Evolutionary conservation across 2,113 vertebrate genomes (phyloP).

Genomic region (Hippopotamus amphibius): DNA sequence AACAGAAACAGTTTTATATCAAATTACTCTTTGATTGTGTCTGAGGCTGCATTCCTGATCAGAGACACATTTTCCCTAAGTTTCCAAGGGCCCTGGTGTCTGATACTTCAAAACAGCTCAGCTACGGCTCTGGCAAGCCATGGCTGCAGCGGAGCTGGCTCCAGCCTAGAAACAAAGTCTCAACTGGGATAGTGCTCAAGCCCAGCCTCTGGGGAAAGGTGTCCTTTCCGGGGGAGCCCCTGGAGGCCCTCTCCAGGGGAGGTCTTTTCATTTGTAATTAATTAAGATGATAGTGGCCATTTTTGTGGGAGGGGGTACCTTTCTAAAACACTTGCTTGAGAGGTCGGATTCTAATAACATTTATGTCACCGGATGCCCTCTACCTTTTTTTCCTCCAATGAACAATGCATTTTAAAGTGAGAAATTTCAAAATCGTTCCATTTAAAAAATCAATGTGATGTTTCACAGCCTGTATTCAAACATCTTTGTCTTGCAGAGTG

Average conservation of each 20-base stretch:
- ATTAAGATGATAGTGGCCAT: background rate
- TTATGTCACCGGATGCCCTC: background rate
- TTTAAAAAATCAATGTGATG: background rate
- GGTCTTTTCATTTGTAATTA: background rate
- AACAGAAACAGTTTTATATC: slow-evolving; percentile 51
- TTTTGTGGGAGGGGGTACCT: background rate
- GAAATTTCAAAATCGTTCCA: background rate
- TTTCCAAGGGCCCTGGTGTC: background rate
- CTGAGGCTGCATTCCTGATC: background rate
- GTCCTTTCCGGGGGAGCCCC: background rate
- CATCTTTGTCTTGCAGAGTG: background rate
- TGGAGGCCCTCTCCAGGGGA: background rate
- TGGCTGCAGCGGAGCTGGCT: background rate
- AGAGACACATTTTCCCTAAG: background rate
- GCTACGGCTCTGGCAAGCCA: background rate
- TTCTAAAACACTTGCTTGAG: background rate
- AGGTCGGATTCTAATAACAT: background rate
- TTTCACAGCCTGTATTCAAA: background rate
- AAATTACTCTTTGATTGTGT: slow-evolving; percentile 32
- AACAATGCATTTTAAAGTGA: background rate
- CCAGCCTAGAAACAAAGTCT: background rate
- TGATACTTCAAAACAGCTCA: background rate
- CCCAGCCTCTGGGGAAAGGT: background rate
- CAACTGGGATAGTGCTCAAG: background rate
- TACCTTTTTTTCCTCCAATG: background rate